phyloP scores from a whole-genome alignment of 2,797 vertebrate genomes.

The Sebastiscus albofasciatus region DNA sequence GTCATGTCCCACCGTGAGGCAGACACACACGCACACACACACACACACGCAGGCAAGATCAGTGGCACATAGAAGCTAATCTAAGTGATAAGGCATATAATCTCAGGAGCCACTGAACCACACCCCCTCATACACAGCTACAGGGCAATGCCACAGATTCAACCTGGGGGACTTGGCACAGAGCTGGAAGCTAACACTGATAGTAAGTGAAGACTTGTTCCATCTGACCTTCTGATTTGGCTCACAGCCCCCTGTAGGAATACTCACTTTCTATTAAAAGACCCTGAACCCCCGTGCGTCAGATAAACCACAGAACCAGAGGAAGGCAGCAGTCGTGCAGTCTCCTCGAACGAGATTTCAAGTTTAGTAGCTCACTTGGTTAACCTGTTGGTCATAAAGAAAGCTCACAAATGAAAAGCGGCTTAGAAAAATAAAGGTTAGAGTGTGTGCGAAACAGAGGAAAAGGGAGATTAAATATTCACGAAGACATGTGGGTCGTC shows the following conservation, averaged over 20 bases:
- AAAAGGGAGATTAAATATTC: slow-evolving; percentile 36
- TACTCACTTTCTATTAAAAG: slow-evolving; percentile 76
- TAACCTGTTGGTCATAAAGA: not conserved
- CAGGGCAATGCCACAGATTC: slow-evolving; percentile 42
- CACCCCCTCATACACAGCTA: slow-evolving; percentile 29
- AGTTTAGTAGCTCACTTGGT: not conserved
- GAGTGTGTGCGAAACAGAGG: not conserved
- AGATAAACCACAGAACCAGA: slow-evolving; percentile 49
- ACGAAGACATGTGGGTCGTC: slow-evolving; percentile 17
- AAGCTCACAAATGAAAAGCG: not conserved
- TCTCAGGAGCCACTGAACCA: slow-evolving; percentile 48
- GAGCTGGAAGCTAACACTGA: slow-evolving; percentile 71
- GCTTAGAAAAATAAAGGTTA: not conserved
- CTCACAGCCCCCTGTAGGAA: slow-evolving; percentile 72
- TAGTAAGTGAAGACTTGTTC: slow-evolving; percentile 75
- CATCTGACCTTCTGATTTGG: slow-evolving; percentile 80
- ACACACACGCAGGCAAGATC: slow-evolving; percentile 34
- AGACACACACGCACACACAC: not conserved
- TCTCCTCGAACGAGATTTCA: slow-evolving; percentile 15
- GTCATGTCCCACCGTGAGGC: slow-evolving; percentile 18
- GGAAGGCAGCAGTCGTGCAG: slow-evolving; percentile 23
- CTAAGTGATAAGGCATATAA: slow-evolving; percentile 73
- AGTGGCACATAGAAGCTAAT: slow-evolving; percentile 67
- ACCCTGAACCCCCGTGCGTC: slow-evolving; percentile 32
- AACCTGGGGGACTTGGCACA: slow-evolving; percentile 63